phyloP scores from a whole-genome alignment of 2,888 invertebrate species.

The Entomobrya proxima region DNA sequence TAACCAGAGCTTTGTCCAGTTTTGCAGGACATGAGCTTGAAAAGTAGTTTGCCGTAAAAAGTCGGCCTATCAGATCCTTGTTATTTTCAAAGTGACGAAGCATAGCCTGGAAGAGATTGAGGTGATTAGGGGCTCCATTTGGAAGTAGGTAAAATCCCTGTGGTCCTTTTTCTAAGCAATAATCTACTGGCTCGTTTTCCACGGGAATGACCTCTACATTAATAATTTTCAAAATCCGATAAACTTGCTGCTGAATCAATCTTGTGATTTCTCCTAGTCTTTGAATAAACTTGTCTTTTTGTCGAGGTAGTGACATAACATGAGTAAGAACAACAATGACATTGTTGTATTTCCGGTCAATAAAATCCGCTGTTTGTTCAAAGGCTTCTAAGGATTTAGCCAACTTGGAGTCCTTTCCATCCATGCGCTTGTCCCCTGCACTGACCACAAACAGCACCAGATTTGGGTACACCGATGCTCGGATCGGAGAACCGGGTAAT shows the following conservation, averaged over 20 bases:
- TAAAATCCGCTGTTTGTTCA: background rate
- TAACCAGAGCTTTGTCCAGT: background rate
- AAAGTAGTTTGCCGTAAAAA: slow-evolving; percentile 5
- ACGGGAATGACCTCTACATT: slow-evolving; percentile 24
- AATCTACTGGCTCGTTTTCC: slow-evolving; percentile 20
- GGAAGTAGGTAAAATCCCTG: slow-evolving; percentile 20
- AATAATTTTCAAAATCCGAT: background rate
- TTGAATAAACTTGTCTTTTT: background rate
- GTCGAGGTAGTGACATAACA: background rate
- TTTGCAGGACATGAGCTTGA: background rate
- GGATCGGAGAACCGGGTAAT: no score
- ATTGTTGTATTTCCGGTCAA: slow-evolving; percentile 10
- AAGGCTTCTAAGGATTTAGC: background rate
- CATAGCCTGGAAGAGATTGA: slow-evolving; percentile 38
- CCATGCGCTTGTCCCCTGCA: slow-evolving; percentile 12
- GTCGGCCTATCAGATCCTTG: background rate
- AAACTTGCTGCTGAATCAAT: background rate
- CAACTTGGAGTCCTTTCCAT: background rate
- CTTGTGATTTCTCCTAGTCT: background rate
- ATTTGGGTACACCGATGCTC: slow-evolving; percentile 45
- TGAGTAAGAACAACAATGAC: slow-evolving; percentile 22
- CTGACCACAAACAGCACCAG: slow-evolving; percentile 9
- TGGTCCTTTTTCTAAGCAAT: slow-evolving; percentile 37
- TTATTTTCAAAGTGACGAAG: background rate
- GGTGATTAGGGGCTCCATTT: slow-evolving; percentile 11